Base-by-base conservation (phyloP, 2,888 invertebrate species). In the Mactromeris polynyma region DNA sequence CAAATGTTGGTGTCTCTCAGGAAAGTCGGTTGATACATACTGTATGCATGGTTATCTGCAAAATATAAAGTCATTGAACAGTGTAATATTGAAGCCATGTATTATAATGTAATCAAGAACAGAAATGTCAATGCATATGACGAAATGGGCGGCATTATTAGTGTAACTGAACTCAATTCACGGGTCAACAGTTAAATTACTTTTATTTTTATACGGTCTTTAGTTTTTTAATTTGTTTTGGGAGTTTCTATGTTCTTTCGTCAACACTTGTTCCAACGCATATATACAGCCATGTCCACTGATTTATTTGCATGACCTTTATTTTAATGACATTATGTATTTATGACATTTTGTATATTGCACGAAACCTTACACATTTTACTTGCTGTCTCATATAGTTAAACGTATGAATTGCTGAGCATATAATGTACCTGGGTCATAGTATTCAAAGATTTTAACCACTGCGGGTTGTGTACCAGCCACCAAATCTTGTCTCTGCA, bases 381-480 rank as follows among this genome's bases (percentile, higher is more conserved):
- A 7, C 31, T 64, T 64, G 31, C n/a, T 7, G 9, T 64, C 64
- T 64, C 9, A 7, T 7, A 64, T n/a, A 17, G 21, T 26, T 26
- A 26, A 64, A 64, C 7, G 21, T 64, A 7, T 64, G 64, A 6
- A 26, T 26, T 7, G 31, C 7, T 26, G 31, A 64, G 11, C n/a
- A n/a, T n/a, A 26, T 77, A 46, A 17, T 17, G 14, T 87, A 94
- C 94, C 87, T 81, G 94, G 93, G 11, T 93, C 86, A 86, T 94
- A 94, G 88, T 94, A 94, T 79, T 94, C 94, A 73, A 93, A 94
- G n/a, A 94, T 87, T 31, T 91, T 85, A 80, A 94, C 86, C 31
- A 90, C 83, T 9, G 91, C 93, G 31, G 94, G 94, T 82, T 94
- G 93, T 17, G 93, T 87, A 69, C 93, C 93, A 78, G 92, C 90